Evolutionary conservation across 1,140 invertebrate species (phyloP).

Genomic region (Neelides sp.): DNA sequence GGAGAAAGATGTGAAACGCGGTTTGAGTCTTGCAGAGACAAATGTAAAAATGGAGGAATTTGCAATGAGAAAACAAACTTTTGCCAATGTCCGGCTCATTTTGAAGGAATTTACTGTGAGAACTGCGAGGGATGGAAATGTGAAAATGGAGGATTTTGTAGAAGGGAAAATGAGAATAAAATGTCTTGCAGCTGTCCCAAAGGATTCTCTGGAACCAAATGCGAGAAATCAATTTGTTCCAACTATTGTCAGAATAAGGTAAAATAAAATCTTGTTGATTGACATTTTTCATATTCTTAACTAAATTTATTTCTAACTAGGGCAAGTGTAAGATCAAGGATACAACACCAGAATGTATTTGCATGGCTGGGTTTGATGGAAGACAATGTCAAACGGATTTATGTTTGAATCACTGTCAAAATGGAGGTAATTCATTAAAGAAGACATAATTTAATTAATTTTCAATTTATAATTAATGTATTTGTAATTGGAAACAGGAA

Average conservation of each 20-base stretch:
- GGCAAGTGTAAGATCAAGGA: conserved; percentile 25
- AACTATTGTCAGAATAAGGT: conserved; percentile 34
- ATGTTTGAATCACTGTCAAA: conserved; percentile 36
- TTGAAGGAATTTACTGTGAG: conserved; percentile 32
- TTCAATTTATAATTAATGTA: conserved; percentile 6
- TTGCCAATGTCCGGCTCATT: conserved; percentile 18
- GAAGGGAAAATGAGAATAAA: conserved; percentile 14
- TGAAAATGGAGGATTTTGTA: conserved; percentile 37
- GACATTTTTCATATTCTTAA: conserved; percentile 12
- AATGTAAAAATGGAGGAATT: conserved; percentile 46
- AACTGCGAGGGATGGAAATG: conserved; percentile 35
- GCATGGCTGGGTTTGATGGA: conserved; percentile 36
- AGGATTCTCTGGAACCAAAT: conserved; percentile 36
- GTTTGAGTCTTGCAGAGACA: conserved; percentile 40
- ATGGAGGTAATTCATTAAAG: conserved; percentile 31
- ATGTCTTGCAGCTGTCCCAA: conserved; percentile 35
- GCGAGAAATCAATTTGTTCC: conserved; percentile 38
- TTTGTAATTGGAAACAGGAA: conserved; percentile 13
- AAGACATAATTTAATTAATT: not conserved
- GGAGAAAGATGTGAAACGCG: conserved; percentile 52
- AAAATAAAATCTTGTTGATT: not conserved
- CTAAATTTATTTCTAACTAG: conserved; percentile 14
- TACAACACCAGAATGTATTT: conserved; percentile 34
- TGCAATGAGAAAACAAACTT: conserved; percentile 36
- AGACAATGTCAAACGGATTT: conserved; percentile 36